phyloP scores from a whole-genome alignment of 2,113 vertebrate species.

The Daphoenositta chrysoptera region DNA sequence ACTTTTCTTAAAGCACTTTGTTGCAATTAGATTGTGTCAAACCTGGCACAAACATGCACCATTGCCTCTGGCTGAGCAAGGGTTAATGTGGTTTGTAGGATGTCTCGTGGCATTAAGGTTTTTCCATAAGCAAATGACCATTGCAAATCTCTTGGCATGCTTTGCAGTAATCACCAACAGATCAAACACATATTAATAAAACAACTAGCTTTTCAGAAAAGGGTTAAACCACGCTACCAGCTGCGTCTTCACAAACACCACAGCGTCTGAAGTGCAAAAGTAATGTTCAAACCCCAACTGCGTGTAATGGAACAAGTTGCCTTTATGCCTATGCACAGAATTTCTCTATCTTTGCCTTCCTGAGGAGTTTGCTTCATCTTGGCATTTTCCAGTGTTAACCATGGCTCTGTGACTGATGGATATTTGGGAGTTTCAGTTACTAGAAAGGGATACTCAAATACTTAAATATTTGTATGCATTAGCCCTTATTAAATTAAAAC shows the following conservation, averaged over 20 bases:
- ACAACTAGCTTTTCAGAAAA: not conserved
- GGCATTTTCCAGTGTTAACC: not conserved
- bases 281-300: not conserved
- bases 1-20: not conserved
- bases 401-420: not conserved
- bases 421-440: not conserved
- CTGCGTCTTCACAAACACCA: not conserved
- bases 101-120: not conserved
- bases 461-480: not conserved
- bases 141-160: not conserved
- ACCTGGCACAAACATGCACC: not conserved
- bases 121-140: not conserved
- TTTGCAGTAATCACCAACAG: not conserved
- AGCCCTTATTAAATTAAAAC: not conserved
- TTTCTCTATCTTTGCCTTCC: not conserved
- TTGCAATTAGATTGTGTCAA: not conserved
- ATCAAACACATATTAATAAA: not conserved
- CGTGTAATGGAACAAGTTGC: not conserved
- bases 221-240: not conserved
- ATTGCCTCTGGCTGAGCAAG: fast-evolving
- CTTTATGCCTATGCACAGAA: not conserved
- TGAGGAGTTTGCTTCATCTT: not conserved
- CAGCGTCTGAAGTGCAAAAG: not conserved
- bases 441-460: not conserved
- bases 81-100: not conserved